A percentile compares a stretch with the other conserved stretches of the same genome.
Conservation (phyloP, 2,797 vertebrate species). For the Sardinella longiceps region DNA sequence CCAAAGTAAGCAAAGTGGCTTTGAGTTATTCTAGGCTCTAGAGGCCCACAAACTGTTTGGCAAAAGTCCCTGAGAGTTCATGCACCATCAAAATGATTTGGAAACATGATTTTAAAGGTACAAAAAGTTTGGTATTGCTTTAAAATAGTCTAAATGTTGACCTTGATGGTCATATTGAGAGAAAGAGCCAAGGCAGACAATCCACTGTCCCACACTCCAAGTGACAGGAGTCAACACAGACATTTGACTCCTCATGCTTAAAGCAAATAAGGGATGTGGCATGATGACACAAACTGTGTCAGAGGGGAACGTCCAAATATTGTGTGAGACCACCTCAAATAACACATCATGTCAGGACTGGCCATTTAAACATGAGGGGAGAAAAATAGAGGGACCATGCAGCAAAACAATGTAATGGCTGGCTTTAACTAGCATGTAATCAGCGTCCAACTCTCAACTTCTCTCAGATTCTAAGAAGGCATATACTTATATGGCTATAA, state of each 20-base stretch:
- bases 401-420: conserved; percentile 14
- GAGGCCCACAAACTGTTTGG: too few species aligned
- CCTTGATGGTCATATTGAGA: too few species aligned
- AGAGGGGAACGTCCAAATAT: neutral
- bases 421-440: neutral
- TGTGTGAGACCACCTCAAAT: neutral
- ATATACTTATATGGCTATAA: neutral
- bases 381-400: neutral
- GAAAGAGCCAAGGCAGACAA: too few species aligned
- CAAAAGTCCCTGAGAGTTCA: too few species aligned
- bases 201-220: too few species aligned
- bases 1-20: too few species aligned
- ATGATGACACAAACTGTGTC: neutral
- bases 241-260: neutral
- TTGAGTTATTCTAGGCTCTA: too few species aligned
- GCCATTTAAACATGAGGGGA: conserved; percentile 4
- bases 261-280: neutral
- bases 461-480: conserved; percentile 33
- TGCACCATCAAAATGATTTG: too few species aligned
- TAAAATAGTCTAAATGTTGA: too few species aligned
- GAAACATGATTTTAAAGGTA: too few species aligned
- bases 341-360: neutral
- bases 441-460: neutral
- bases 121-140: too few species aligned
- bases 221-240: neutral